Conservation (phyloP, 2,888 invertebrate genomes). For the Cheilosia pagana region DNA sequence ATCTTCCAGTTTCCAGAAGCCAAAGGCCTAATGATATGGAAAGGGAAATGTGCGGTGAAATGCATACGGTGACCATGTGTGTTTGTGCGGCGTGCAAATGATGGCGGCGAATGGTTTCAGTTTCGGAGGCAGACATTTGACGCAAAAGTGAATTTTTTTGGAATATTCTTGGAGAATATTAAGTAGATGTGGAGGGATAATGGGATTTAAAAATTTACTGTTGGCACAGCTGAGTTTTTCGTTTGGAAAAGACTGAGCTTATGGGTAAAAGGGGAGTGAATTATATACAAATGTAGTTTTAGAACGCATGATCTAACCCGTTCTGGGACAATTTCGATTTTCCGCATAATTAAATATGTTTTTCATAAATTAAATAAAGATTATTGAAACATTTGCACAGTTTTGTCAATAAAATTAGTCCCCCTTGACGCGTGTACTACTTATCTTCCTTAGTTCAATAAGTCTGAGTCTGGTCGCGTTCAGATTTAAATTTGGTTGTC, state of each 20-base stretch:
- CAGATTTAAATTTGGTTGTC: too few species aligned
- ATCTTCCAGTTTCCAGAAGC: slow-evolving; percentile 67
- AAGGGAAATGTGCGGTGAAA: slow-evolving; percentile 69
- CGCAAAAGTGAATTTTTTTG: slow-evolving; percentile 50
- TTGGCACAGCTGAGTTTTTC: slow-evolving; percentile 32
- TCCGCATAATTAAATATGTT: too few species aligned
- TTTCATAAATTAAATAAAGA: too few species aligned
- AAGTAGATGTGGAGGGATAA: slow-evolving; percentile 31
- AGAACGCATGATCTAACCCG: too few species aligned
- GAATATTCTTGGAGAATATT: not conserved
- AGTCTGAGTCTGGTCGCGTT: too few species aligned
- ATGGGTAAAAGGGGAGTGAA: too few species aligned
- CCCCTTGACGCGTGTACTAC: too few species aligned
- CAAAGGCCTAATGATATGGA: slow-evolving; percentile 69
- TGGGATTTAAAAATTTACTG: not conserved
- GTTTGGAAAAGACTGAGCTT: not conserved
- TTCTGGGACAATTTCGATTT: too few species aligned
- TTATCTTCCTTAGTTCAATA: too few species aligned
- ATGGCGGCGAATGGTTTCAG: slow-evolving; percentile 27
- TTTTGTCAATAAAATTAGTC: too few species aligned
- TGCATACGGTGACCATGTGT: slow-evolving; percentile 49
- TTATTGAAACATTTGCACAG: too few species aligned
- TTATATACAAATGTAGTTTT: too few species aligned
- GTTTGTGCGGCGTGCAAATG: slow-evolving; percentile 50
- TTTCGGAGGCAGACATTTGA: slow-evolving; percentile 25